Base-by-base conservation (phyloP, 1,140 invertebrate species). In the Diorhabda sublineata region DNA sequence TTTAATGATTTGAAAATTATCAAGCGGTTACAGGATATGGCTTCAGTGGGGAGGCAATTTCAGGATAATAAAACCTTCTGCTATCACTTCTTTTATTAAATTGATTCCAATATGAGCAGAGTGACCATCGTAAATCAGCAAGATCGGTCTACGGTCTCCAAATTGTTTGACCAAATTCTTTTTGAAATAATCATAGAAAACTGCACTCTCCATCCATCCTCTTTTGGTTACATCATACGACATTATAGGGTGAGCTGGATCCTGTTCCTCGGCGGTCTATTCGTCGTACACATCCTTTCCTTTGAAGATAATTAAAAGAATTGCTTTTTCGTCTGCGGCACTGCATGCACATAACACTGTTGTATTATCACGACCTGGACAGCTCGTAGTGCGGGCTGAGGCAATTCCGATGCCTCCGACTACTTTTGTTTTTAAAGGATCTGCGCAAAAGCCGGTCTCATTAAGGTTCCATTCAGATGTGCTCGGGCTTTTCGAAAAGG, bases 21-120 rank as follows among this genome's bases (percentile, higher is more conserved):
- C 77, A n/a, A 79, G 47, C 7, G 78, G 78, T 62, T 80, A 77
- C 44, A 80, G 69, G 3, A 80, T 7, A 61, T 80, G 74, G 42
- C 72, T 76, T 3, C 72, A 71, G 58, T 70, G 75, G 47, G 56
- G 56, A 69, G 72, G 76, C 67, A 63, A 62, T 73, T 47, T 75
- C 64, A 75, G 68, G 71, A 73, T 76, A 71, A 64, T 71, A 70
- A 75, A 7, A 61, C 74, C 59, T 69, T 65, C 41, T 11, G 11
- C 6, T 56, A 41, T 3, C 57, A 42, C 63, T 8, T 56, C 5
- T 5, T 45, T 11, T 3, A 65, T 26, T 41, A 57, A 41, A 56
- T 52, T 56, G 3, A 41, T 8, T 7, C 8, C 43, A 11, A 65
- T 47, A 42, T 65, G 52, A 6, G 63, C 57, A 42, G 3, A 7